phyloP scores from a whole-genome alignment of 1,140 invertebrate genomes.

The Diprion similis region DNA sequence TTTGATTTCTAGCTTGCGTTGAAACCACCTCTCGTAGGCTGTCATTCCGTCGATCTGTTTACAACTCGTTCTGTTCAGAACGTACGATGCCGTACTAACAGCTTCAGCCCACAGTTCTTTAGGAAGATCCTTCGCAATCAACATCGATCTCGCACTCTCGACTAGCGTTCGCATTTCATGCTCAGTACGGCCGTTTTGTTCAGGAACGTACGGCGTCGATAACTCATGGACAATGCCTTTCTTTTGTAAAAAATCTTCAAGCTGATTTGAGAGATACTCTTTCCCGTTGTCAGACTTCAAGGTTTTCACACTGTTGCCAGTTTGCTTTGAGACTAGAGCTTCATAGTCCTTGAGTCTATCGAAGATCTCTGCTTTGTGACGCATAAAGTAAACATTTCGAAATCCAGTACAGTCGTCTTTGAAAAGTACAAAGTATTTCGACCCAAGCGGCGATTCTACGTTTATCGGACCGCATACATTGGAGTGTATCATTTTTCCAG shows the following conservation, averaged over 20 bases:
- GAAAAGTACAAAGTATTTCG: conserved; percentile 42
- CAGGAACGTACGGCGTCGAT: conserved; percentile 43
- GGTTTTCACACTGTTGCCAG: conserved; percentile 37
- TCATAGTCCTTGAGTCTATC: conserved; percentile 40
- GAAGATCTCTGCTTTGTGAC: conserved; percentile 44
- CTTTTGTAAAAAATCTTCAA: conserved; percentile 13
- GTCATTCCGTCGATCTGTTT: not conserved
- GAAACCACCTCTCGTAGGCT: conserved; percentile 25
- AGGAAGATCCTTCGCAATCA: conserved; percentile 40
- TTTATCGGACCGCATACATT: conserved; percentile 15
- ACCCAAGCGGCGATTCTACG: conserved; percentile 35
- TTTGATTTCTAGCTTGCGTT: conserved; percentile 21
- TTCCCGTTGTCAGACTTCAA: conserved; percentile 29
- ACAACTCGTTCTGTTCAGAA: conserved; percentile 35
- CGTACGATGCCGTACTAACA: conserved; percentile 44
- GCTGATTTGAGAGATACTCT: conserved; percentile 22
- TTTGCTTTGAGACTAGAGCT: conserved; percentile 40
- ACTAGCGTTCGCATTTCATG: conserved; percentile 48
- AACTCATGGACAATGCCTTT: conserved; percentile 26
- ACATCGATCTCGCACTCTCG: conserved; percentile 48
- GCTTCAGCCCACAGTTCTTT: conserved; percentile 47
- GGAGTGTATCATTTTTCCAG: conserved; percentile 40
- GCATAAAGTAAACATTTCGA: conserved; percentile 47
- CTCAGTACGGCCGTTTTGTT: conserved; percentile 52
- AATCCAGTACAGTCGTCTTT: conserved; percentile 38